These are phyloP conservation scores for Eurytoma adleriae DNA, from an alignment of 2,888 invertebrate genomes.

Conservation along the genomic window DNA sequence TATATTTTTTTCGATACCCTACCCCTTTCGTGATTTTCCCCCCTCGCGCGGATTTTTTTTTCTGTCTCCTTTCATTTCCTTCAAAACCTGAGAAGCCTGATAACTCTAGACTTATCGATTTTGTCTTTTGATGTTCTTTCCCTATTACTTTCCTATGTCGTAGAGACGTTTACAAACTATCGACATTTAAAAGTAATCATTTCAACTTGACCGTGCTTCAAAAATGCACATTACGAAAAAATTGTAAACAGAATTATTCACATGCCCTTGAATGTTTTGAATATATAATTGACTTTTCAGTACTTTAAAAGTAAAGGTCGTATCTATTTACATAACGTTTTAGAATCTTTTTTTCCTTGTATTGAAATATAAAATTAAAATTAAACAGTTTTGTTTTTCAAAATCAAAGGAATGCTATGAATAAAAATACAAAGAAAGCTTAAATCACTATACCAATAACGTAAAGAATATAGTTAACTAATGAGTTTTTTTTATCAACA, in stretches of 20 bases:
- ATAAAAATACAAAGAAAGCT: not conserved
- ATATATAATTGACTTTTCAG: no score
- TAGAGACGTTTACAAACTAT: not conserved
- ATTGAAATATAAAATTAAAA: no score
- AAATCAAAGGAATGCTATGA: no score
- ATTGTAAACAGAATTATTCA: no score
- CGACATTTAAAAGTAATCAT: no score
- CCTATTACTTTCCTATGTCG: not conserved
- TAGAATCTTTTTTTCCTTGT: no score
- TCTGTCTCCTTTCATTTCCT: not conserved
- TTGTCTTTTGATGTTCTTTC: not conserved
- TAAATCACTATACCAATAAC: not conserved
- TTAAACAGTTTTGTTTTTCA: no score
- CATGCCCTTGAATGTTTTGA: no score
- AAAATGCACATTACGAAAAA: not conserved
- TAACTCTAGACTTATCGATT: constrained; percentile 21
- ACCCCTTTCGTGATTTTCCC: not conserved
- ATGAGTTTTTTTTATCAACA: not conserved
- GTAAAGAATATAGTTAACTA: not conserved
- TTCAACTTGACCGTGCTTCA: not conserved
- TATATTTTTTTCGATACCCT: not conserved
- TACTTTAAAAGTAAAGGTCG: no score
- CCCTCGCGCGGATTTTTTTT: not conserved
- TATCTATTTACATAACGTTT: no score
- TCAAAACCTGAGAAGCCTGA: constrained; percentile 10